Evolutionary conservation across 2,113 vertebrate genomes (phyloP).

Genomic region (Sturnus vulgaris): DNA sequence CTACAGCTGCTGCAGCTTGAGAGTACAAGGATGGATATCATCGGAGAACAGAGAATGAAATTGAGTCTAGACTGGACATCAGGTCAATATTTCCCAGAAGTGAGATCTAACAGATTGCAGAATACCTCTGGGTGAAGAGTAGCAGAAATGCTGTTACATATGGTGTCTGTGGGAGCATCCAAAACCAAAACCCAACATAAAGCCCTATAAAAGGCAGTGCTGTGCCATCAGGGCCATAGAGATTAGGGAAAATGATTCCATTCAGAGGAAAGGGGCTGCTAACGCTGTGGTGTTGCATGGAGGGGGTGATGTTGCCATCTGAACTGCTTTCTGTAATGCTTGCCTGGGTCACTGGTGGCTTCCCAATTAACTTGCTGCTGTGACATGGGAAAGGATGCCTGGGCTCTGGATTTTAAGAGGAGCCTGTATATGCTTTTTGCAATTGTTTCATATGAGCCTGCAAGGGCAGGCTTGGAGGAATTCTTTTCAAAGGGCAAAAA

Average conservation of each 20-base stretch:
- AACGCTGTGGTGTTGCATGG: fast-evolving
- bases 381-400: not conserved
- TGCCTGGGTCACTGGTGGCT: not conserved
- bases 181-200: not conserved
- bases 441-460: not conserved
- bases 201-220: not conserved
- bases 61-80: not conserved
- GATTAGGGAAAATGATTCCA: not conserved
- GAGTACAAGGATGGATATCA: not conserved
- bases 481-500: not conserved
- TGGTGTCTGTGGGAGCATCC: not conserved
- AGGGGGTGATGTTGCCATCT: not conserved
- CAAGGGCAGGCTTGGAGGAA: not conserved
- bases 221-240: not conserved
- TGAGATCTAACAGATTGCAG: not conserved
- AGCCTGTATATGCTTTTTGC: not conserved
- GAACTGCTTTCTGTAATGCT: not conserved
- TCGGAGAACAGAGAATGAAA: not conserved
- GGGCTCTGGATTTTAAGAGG: not conserved
- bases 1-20: not conserved
- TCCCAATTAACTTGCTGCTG: not conserved
- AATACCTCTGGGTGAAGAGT: not conserved
- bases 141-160: not conserved
- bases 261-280: not conserved
- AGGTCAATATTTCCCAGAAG: not conserved